Evolutionary conservation across 2,888 invertebrate species (phyloP).

Genomic region (Trissolcus brochymenae): DNA sequence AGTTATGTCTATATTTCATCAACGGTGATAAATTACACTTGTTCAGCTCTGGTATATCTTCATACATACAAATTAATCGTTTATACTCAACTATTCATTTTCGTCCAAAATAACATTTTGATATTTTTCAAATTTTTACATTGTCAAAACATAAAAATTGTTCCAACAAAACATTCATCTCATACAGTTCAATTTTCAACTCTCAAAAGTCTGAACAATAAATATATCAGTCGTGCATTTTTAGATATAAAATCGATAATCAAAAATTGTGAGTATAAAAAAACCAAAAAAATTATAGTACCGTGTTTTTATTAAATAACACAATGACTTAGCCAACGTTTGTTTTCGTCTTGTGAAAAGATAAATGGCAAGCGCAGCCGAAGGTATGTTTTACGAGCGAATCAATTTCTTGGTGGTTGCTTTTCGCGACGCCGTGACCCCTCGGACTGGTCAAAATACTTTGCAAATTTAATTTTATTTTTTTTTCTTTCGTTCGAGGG

Average conservation of each 20-base stretch:
- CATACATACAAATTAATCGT: constrained; percentile 45
- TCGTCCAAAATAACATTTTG: neutral
- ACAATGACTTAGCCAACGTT: neutral
- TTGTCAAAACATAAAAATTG: too few relatives aligned
- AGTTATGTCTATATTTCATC: constrained; percentile 30
- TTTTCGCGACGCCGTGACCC: constrained; percentile 40
- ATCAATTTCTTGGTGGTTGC: constrained; percentile 42
- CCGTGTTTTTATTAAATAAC: neutral
- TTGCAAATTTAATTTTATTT: constrained; percentile 27
- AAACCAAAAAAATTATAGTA: neutral
- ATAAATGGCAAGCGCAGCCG: constrained; percentile 31
- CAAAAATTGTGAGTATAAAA: neutral
- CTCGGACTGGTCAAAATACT: constrained; percentile 29
- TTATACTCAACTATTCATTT: constrained; percentile 26
- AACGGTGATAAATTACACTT: constrained; percentile 28
- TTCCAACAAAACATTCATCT: too few relatives aligned
- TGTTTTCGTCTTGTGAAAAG: constrained; percentile 8
- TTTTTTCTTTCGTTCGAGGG: neutral
- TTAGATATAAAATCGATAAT: neutral
- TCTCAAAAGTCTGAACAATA: neutral
- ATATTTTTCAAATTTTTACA: too few relatives aligned
- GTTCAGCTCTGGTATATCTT: constrained; percentile 30
- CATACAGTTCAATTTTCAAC: neutral
- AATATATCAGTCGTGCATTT: neutral
- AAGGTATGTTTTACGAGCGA: constrained; percentile 51